Conservation (phyloP, 2,113 vertebrate species). For the Carassius carassius region DNA sequence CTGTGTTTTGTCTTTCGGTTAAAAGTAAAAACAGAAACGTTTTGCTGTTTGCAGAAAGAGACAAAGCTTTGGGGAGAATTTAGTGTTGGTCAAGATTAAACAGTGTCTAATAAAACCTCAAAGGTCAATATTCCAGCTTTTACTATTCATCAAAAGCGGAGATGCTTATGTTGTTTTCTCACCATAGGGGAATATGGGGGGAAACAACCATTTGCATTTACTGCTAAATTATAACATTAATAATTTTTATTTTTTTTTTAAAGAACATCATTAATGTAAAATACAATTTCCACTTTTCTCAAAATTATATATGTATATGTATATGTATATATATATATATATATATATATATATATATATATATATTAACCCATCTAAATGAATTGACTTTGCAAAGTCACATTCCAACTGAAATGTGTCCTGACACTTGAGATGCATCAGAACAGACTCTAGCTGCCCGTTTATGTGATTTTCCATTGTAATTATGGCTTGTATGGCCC, state of each 20-base stretch:
- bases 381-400: neutral
- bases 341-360: no score
- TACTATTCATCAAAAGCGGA: slow-evolving; percentile 48
- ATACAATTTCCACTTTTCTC: neutral
- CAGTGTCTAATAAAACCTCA: neutral
- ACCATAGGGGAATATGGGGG: neutral
- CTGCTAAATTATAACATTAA: neutral
- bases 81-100: slow-evolving; percentile 26
- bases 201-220: neutral
- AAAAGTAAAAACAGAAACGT: slow-evolving; percentile 14
- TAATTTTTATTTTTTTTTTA: neutral
- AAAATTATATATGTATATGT: no score
- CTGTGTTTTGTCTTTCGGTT: slow-evolving; percentile 13
- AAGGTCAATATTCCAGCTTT: slow-evolving; percentile 47
- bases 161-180: slow-evolving; percentile 40
- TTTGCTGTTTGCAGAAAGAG: neutral
- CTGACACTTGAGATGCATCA: slow-evolving; percentile 54
- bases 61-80: neutral
- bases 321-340: neutral
- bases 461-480: slow-evolving; percentile 60
- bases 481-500: slow-evolving; percentile 56
- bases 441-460: slow-evolving; percentile 49
- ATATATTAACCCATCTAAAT: neutral
- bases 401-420: neutral
- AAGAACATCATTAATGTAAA: neutral